phyloP scores from a whole-genome alignment of 2,797 vertebrate species.

The Parambassis ranga region DNA sequence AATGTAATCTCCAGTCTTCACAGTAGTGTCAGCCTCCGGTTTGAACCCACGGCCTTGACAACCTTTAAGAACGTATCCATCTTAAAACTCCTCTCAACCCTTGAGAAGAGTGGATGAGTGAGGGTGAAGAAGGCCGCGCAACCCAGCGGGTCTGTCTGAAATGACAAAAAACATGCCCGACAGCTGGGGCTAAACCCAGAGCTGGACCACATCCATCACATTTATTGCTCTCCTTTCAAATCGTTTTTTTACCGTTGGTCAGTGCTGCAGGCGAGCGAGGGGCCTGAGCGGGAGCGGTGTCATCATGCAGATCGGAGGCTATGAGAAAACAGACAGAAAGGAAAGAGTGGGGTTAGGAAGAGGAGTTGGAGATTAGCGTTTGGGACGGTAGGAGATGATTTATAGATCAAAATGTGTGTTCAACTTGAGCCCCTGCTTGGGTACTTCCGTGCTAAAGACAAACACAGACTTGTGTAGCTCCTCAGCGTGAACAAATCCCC shows the following conservation, averaged over 20 bases:
- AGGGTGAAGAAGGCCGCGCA: conserved; percentile 46
- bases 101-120: conserved; percentile 22
- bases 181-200: conserved; percentile 76
- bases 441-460: conserved; percentile 67
- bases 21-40: conserved; percentile 33
- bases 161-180: conserved; percentile 77
- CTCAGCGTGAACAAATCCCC: conserved; percentile 58
- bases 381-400: conserved; percentile 67
- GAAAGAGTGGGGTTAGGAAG: conserved; percentile 25
- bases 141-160: conserved; percentile 60
- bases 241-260: conserved; percentile 67
- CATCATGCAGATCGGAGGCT: conserved; percentile 16
- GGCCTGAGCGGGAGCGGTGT: conserved; percentile 30
- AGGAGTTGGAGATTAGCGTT: conserved; percentile 46
- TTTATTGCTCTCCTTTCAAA: conserved; percentile 77
- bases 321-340: conserved; percentile 25
- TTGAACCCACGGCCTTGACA: conserved; percentile 42
- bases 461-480: conserved; percentile 63
- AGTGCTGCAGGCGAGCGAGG: conserved; percentile 45
- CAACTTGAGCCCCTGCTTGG: conserved; percentile 51
- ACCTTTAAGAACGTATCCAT: conserved; percentile 54
- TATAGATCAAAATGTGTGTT: conserved; percentile 71
- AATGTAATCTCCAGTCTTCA: conserved; percentile 43
- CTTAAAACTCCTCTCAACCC: conserved; percentile 39
- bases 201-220: conserved; percentile 77